Percentiles rank a stretch among this genome's conserved stretches.
phyloP scores from a whole-genome alignment of 2,888 invertebrate genomes.

The Rotaria macrura region DNA sequence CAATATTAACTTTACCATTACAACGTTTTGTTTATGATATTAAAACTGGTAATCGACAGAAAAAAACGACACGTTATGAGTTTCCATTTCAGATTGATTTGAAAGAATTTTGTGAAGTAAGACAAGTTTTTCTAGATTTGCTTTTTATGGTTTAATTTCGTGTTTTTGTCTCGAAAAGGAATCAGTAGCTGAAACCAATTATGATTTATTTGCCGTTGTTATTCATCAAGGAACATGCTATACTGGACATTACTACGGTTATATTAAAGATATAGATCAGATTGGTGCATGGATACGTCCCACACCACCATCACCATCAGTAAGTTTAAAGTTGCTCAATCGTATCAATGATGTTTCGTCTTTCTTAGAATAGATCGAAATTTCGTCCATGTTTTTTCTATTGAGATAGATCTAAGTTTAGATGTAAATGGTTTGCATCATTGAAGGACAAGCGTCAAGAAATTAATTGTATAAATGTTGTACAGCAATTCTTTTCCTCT shows the following conservation, averaged over 20 bases:
- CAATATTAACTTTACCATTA: constrained; percentile 48
- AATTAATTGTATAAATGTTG: too few relatives aligned
- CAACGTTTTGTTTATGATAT: constrained; percentile 49
- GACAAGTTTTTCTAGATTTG: constrained; percentile 1
- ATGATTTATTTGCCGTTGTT: constrained; percentile 49
- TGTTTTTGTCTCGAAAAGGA: too few relatives aligned
- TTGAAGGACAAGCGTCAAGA: too few relatives aligned
- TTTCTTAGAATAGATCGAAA: too few relatives aligned
- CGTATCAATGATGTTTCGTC: too few relatives aligned
- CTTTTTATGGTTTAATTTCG: too few relatives aligned
- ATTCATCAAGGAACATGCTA: constrained; percentile 49
- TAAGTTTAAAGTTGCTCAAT: constrained; percentile 33
- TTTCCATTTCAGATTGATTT: constrained; percentile 46
- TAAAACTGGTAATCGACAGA: constrained; percentile 37
- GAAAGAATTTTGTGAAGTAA: constrained; percentile 39
- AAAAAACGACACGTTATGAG: constrained; percentile 47
- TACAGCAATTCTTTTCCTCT: too few relatives aligned
- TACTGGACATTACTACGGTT: constrained; percentile 50
- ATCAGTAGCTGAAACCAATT: constrained; percentile 38
- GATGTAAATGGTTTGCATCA: too few relatives aligned
- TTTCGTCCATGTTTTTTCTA: too few relatives aligned
- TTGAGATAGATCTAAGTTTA: too few relatives aligned
- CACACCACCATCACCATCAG: constrained; percentile 35
- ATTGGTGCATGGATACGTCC: constrained; percentile 44
- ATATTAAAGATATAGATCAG: constrained; percentile 47